phyloP scores from a whole-genome alignment of 1,140 invertebrate species.

The Micrasema longulum region DNA sequence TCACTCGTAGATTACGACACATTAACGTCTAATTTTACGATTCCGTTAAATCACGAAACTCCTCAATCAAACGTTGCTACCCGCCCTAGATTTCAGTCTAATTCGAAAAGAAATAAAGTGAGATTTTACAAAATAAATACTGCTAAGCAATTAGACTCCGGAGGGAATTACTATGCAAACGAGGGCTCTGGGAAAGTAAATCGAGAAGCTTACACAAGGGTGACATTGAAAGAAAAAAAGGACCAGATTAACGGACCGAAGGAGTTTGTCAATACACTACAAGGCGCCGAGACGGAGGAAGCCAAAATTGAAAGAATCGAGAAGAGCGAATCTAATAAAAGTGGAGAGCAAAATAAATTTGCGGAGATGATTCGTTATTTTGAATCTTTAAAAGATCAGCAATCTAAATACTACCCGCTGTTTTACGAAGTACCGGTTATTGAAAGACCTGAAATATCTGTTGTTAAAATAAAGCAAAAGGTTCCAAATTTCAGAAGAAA shows the following conservation, averaged over 20 bases:
- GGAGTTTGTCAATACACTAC: neutral
- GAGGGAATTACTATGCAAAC: neutral
- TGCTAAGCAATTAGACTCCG: conserved; percentile 5
- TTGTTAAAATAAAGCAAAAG: conserved; percentile 1
- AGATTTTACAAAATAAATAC: conserved; percentile 35
- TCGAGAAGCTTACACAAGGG: neutral
- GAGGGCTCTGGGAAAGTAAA: neutral
- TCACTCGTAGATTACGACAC: conserved; percentile 5
- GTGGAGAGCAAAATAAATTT: neutral
- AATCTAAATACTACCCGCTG: neutral
- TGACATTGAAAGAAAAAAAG: neutral
- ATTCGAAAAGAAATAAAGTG: conserved; percentile 7
- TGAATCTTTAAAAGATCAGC: neutral
- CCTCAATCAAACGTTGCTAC: neutral
- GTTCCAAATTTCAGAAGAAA: conserved; percentile 5
- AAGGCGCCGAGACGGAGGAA: neutral
- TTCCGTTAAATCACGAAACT: conserved; percentile 12
- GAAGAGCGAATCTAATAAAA: conserved; percentile 7
- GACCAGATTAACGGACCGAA: conserved; percentile 18
- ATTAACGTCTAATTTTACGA: conserved; percentile 9
- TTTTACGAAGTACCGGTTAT: conserved; percentile 42
- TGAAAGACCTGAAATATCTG: conserved; percentile 15
- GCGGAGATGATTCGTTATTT: too few species aligned
- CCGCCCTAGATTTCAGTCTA: neutral
- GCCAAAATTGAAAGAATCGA: neutral